phyloP scores from a whole-genome alignment of 2,113 vertebrate species.

The Ascaphus truei region DNA sequence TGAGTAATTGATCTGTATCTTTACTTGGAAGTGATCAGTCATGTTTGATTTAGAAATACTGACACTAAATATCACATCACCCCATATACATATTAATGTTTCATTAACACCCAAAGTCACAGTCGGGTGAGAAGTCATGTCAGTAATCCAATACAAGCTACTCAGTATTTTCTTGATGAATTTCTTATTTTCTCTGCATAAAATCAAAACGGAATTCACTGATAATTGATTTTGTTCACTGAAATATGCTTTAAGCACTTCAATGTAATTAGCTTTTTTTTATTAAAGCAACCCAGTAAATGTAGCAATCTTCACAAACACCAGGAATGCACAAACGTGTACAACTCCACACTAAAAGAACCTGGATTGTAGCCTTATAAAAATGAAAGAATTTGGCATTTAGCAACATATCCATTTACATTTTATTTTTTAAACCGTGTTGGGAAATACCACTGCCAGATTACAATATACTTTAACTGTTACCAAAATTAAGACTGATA shows the following conservation, averaged over 20 bases:
- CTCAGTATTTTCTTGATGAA: conserved; percentile 27
- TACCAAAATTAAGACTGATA: too few species aligned
- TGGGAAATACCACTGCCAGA: too few species aligned
- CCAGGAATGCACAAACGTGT: background rate
- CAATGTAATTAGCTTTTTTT: conserved; percentile 29
- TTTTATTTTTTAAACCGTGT: too few species aligned
- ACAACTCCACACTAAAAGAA: background rate
- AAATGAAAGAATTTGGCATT: background rate
- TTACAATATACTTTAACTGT: too few species aligned
- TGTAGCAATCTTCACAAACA: background rate
- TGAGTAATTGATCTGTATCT: background rate
- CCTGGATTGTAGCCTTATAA: background rate
- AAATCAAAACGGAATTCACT: conserved; percentile 6
- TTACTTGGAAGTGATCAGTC: background rate
- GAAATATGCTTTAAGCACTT: conserved; percentile 29
- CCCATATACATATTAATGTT: conserved; percentile 1
- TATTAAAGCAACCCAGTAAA: conserved; percentile 28
- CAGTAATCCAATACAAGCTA: conserved; percentile 23
- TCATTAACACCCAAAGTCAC: conserved; percentile 29
- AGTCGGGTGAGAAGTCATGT: background rate
- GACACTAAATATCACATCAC: background rate
- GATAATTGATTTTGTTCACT: conserved; percentile 21
- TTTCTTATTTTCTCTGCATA: conserved; percentile 17
- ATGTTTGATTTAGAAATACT: background rate
- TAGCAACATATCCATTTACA: background rate